These are phyloP conservation scores for Gerris buenoi DNA, from an alignment of 1,140 invertebrate genomes.

Conservation along the genomic window DNA sequence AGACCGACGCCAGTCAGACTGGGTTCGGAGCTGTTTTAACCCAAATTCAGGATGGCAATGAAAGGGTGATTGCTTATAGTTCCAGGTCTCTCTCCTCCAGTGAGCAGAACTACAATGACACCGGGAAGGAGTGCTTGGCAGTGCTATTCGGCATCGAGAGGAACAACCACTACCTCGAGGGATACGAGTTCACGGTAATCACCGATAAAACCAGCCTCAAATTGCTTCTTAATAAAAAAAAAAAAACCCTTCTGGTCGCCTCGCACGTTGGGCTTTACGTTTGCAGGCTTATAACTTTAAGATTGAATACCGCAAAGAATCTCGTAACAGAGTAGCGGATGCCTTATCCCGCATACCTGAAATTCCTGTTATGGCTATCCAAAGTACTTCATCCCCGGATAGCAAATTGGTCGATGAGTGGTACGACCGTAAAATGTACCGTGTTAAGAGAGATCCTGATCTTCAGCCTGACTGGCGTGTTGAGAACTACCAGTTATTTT, in stretches of 20 bases:
- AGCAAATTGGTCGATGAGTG: slow-evolving; percentile 3
- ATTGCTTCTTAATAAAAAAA: slow-evolving; percentile 27
- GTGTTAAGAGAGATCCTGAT: background rate
- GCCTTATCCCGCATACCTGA: slow-evolving; percentile 18
- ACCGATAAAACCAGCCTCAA: slow-evolving; percentile 30
- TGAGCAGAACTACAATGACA: slow-evolving; percentile 28
- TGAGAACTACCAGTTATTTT: background rate
- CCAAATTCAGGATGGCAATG: background rate
- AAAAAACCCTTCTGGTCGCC: slow-evolving; percentile 16
- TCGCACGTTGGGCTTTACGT: slow-evolving; percentile 18
- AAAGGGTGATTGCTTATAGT: slow-evolving; percentile 26
- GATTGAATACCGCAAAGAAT: slow-evolving; percentile 27
- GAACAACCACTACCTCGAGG: slow-evolving; percentile 27
- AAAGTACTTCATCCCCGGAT: background rate
- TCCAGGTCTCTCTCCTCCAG: slow-evolving; percentile 21
- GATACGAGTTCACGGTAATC: slow-evolving; percentile 26
- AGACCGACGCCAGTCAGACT: slow-evolving; percentile 22
- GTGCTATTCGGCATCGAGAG: slow-evolving; percentile 27
- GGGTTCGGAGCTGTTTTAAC: slow-evolving; percentile 16
- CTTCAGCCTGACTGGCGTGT: slow-evolving; percentile 7
- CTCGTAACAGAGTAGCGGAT: slow-evolving; percentile 26
- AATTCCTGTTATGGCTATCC: background rate
- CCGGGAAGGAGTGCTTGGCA: slow-evolving; percentile 31
- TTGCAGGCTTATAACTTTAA: slow-evolving; percentile 28
- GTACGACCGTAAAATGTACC: background rate